These are phyloP conservation scores for Hipparchia sbordonii DNA, from an alignment of 2,888 invertebrate species.

Conservation along the genomic window DNA sequence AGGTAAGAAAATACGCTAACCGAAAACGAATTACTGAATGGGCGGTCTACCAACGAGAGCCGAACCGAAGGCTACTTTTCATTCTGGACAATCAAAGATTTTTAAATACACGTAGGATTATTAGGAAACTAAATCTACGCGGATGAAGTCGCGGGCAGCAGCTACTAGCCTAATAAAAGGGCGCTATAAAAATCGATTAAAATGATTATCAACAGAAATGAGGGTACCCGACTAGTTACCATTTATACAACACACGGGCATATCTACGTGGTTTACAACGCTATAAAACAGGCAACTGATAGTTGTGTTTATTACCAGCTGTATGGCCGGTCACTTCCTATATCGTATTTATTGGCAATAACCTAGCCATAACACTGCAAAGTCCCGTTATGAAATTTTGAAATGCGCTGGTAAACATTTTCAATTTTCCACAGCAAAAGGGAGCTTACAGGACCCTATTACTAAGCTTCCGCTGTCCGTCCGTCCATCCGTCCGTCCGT, in stretches of 20 bases:
- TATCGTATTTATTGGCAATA: conserved; percentile 36
- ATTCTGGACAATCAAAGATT: too few species aligned
- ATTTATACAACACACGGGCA: conserved; percentile 43
- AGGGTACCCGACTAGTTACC: conserved; percentile 7
- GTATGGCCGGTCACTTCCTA: conserved; percentile 38
- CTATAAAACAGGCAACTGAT: conserved; percentile 56
- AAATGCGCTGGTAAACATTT: not conserved
- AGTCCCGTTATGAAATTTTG: conserved; percentile 7
- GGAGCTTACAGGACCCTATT: not conserved
- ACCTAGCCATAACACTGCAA: conserved; percentile 17
- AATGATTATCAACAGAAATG: conserved; percentile 14
- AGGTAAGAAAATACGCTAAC: too few species aligned
- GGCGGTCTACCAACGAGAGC: too few species aligned
- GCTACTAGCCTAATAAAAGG: not conserved
- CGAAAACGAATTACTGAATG: too few species aligned
- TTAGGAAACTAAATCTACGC: too few species aligned
- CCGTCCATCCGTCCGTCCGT: too few species aligned
- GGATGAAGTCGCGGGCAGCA: too few species aligned
- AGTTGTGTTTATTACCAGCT: conserved; percentile 52
- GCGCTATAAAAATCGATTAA: conserved; percentile 13
- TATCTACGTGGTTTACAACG: conserved; percentile 50
- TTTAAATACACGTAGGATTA: too few species aligned
- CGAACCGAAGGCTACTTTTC: too few species aligned
- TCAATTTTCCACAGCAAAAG: not conserved
- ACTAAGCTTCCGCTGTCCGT: too few species aligned